Base-by-base conservation (phyloP, 53 echinoderm and acorn worm genomes). In the Echinometra lucunter region DNA sequence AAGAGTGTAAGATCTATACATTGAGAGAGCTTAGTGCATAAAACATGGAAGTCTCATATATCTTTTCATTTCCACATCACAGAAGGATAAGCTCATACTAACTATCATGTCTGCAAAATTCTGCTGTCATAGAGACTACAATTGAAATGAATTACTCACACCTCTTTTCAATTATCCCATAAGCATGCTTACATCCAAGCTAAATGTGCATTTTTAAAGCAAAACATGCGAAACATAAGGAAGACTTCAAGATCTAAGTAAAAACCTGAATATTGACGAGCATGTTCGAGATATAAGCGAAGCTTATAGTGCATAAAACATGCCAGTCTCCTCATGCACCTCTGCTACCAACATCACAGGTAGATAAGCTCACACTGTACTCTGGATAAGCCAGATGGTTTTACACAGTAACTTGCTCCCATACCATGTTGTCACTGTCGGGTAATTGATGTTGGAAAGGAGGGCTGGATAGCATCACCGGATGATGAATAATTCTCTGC, bases 401-500 rank as follows among this genome's bases (percentile, higher is more conserved):
- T 40, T n/a, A 74, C 74, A 38, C 78, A 53, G 13, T n/a, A n/a
- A 0, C n/a, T n/a, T 19, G 23, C 78, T 19, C 40, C 35, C 21
- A 4, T 30, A 78, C 78, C 78, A 78, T 78, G 78, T n/a, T n/a
- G n/a, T n/a, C n/a, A n/a, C n/a, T 38, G 21, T 40, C 23, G 13
- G 40, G 28, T 78, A 78, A 78, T 78, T 38, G 78, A 78, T 78
- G 78, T 78, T 40, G 42, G 78, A 42, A 78, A 42, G 78, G 38
- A 78, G 42, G 78, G 21, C n/a, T n/a, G n/a, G 78, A 78, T 78
- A 38, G 78, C 78, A 78, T 78, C 78, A 35, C 28, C 16, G 72
- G 72, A 72, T 72, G 72, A 72, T 72, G 72, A 72, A 72, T 72
- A 72, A 72, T 72, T 72, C 72, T 35, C 72, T 9, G 16, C 72